Evolutionary conservation across 37 sponge, comb jelly and placozoan species (phyloP), one percentile per base, ranked within the genome.

Genomic region (Hormiphora californensis): DNA sequence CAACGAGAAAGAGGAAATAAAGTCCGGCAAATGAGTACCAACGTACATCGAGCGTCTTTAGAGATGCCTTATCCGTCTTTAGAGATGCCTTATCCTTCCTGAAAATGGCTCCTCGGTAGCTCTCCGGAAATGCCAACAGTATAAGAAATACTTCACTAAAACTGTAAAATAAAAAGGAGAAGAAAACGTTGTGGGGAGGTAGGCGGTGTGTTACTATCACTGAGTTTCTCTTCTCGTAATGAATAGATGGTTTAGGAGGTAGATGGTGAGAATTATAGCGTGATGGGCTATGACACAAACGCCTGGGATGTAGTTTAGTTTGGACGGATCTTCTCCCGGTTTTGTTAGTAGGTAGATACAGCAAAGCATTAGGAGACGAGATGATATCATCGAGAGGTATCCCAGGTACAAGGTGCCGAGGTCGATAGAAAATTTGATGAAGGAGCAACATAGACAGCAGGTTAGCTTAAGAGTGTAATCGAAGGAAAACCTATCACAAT

Each of bases 101-200:
- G 40, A 43, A 0, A 17, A 73, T 73, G 0, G 81, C 81, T 28
- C 81, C 46, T 73, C 81, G 41, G 23, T 73, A 73, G 3, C 81
- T 43, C 25, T 73, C 46, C 2, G 81, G 81, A 28, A 73, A 73
- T 46, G 40, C 46, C 8, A 73, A 28, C 12, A 73, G 44, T 4
- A 73, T 73, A 25, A 73, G 44, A 30, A 73, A 73, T 3, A 73
- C 81, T 40, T 73, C 81, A 39, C 36, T 32, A 46, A 73, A 73
- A 1, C 46, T 43, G 38, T 43, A 73, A 28, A 73, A 33, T 4
- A 73, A 28, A 73, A 73, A 73, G 43, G 81, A 73, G 27, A 73
- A 22, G 81, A 73, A 9, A 43, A 73, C 43, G 81, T 73, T 73
- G n/a, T 19, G n/a, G 27, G 46, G 32, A 23, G 12, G 8, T 46